Percentiles rank a stretch among this genome's conserved stretches.
Conservation (phyloP, 37 sponge, comb jelly and placozoan species). For the Dysidea cf. avara region DNA sequence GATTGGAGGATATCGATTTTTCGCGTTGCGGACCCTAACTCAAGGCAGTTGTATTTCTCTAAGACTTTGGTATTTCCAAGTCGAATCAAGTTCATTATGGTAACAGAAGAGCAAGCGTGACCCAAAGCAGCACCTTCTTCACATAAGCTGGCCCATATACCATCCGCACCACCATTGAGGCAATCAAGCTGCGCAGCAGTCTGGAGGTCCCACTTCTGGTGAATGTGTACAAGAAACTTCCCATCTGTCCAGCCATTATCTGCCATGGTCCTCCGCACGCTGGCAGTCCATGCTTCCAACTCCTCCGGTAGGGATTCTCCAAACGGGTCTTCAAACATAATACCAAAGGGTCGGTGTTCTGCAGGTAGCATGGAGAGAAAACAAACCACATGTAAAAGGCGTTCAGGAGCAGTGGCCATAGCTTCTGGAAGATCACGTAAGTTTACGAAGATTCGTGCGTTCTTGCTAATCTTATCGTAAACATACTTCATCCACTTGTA, state of each 20-base stretch:
- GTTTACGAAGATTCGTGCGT: constrained; percentile 66
- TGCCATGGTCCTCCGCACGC: constrained; percentile 74
- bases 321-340: constrained; percentile 73
- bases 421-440: constrained; percentile 73
- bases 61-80: constrained; percentile 72
- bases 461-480: constrained; percentile 11
- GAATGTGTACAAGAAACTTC: too few relatives aligned
- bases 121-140: too few relatives aligned
- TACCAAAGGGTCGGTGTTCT: constrained; percentile 45
- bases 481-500: constrained; percentile 64
- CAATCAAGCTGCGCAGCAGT: constrained; percentile 61
- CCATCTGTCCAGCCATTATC: constrained; percentile 48
- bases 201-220: too few relatives aligned
- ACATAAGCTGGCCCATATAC: constrained; percentile 85
- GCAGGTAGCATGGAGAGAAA: constrained; percentile 67
- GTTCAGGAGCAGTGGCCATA: constrained; percentile 54
- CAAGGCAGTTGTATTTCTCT: constrained; percentile 66
- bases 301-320: too few relatives aligned
- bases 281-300: constrained; percentile 67
- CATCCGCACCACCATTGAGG: constrained; percentile 79
- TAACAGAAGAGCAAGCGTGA: too few relatives aligned
- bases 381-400: constrained; percentile 50
- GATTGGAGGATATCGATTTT: too few relatives aligned
- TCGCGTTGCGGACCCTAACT: too few relatives aligned
- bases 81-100: constrained; percentile 80